A percentile compares a stretch with the other conserved stretches of the same genome.
These are phyloP conservation scores for Discoglossus pictus DNA, from an alignment of 2,797 vertebrate genomes.

Conservation along the genomic window DNA sequence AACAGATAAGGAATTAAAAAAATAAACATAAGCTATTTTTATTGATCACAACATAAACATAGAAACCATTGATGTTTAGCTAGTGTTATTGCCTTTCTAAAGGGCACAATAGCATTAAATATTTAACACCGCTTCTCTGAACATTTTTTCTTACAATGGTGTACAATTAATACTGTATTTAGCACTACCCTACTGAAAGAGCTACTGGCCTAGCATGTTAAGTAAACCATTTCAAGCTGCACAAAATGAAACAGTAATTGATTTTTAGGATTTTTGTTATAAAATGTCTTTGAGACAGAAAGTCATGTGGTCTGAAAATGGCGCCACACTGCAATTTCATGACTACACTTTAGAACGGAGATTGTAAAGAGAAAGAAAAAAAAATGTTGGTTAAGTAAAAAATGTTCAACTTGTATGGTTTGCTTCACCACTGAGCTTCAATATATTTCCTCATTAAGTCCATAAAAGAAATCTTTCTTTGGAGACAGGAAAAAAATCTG, in stretches of 20 bases:
- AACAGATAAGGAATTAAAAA: slow-evolving; percentile 26
- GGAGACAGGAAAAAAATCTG: too few relatives aligned
- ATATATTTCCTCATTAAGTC: too few relatives aligned
- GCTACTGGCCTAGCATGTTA: slow-evolving; percentile 13
- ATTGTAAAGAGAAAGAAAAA: too few relatives aligned
- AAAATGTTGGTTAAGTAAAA: too few relatives aligned
- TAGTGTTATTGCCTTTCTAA: slow-evolving; percentile 33
- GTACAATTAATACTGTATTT: slow-evolving; percentile 12
- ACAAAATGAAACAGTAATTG: slow-evolving; percentile 2
- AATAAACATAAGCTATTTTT: slow-evolving; percentile 36
- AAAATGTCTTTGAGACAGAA: neutral
- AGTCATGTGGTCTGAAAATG: neutral
- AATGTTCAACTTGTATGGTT: too few relatives aligned
- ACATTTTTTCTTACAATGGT: slow-evolving; percentile 23
- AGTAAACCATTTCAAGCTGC: slow-evolving; percentile 7
- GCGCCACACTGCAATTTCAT: neutral
- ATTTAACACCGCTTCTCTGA: slow-evolving; percentile 41
- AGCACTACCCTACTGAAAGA: neutral
- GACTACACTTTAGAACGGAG: too few relatives aligned
- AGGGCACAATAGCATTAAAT: slow-evolving; percentile 48
- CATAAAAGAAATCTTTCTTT: too few relatives aligned
- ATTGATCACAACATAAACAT: slow-evolving; percentile 43
- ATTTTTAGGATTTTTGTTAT: slow-evolving; percentile 1
- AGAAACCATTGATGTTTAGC: slow-evolving; percentile 36
- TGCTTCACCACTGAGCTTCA: too few relatives aligned